These are phyloP conservation scores for Catocala fraxini DNA, from an alignment of 2,888 invertebrate genomes.

Conservation along the genomic window DNA sequence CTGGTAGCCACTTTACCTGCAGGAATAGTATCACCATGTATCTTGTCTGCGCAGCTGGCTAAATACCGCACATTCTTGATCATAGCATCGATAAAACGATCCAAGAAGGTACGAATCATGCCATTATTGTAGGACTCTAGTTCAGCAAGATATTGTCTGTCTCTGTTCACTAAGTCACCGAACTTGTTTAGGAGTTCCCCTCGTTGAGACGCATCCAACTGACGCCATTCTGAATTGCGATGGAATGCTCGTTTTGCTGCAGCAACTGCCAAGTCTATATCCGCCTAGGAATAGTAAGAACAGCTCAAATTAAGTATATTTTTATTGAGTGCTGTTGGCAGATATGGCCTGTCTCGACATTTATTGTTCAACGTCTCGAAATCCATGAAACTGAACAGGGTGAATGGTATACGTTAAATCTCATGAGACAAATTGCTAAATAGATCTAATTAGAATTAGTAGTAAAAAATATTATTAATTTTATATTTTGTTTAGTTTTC, in stretches of 20 bases:
- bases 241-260: conserved; percentile 86
- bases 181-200: conserved; percentile 91
- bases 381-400: no score
- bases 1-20: conserved; percentile 6
- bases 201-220: conserved; percentile 93
- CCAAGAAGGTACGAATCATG: conserved; percentile 88
- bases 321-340: background rate
- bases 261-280: conserved; percentile 91
- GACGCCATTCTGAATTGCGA: conserved; percentile 90
- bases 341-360: no score
- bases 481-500: no score
- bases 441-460: no score
- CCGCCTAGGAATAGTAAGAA: conserved; percentile 75
- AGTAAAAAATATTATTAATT: no score
- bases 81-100: conserved; percentile 39
- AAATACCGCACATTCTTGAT: conserved; percentile 90
- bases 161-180: conserved; percentile 92
- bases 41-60: conserved; percentile 95
- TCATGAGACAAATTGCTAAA: no score
- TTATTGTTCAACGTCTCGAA: no score
- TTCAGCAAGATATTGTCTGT: conserved; percentile 91
- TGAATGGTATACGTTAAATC: no score
- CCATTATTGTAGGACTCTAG: conserved; percentile 97
- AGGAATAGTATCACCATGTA: conserved; percentile 18
- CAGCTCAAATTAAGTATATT: background rate